Evolutionary conservation across 2,888 invertebrate genomes (phyloP).

Genomic region (Auanema sp.): DNA sequence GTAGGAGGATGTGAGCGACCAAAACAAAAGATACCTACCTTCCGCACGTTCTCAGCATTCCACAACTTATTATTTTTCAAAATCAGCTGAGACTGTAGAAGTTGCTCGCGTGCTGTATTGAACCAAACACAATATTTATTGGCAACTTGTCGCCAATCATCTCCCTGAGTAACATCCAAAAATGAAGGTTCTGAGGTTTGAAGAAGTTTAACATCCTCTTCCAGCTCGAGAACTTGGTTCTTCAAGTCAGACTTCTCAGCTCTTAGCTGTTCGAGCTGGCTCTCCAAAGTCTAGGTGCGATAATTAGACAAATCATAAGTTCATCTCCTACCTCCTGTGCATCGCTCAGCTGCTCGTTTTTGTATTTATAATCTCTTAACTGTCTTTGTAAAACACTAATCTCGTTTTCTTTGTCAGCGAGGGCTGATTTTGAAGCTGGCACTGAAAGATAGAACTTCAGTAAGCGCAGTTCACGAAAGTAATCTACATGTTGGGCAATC

Average conservation of each 20-base stretch:
- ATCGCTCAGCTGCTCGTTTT: no score
- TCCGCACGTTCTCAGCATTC: slow-evolving; percentile 10
- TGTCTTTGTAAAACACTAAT: no score
- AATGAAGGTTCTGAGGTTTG: not conserved
- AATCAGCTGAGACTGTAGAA: slow-evolving; percentile 11
- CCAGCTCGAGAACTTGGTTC: no score
- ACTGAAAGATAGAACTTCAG: slow-evolving; percentile 5
- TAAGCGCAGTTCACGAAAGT: not conserved
- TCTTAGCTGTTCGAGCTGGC: no score
- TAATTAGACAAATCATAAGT: no score
- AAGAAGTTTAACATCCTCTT: no score
- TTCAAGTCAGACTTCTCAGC: no score
- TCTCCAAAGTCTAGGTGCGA: no score
- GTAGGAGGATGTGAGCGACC: no score
- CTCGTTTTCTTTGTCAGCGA: slow-evolving; percentile 5
- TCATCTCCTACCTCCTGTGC: no score
- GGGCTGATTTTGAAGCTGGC: slow-evolving; percentile 6
- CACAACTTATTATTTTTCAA: slow-evolving; percentile 1
- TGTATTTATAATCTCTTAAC: no score
- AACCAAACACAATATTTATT: slow-evolving; percentile 34
- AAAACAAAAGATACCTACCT: not conserved
- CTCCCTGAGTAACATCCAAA: not conserved
- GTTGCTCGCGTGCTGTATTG: slow-evolving; percentile 24
- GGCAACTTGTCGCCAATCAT: slow-evolving; percentile 20
- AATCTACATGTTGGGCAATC: slow-evolving; percentile 8